phyloP scores from a whole-genome alignment of 2,888 invertebrate genomes.

The Ophion ventricosus region DNA sequence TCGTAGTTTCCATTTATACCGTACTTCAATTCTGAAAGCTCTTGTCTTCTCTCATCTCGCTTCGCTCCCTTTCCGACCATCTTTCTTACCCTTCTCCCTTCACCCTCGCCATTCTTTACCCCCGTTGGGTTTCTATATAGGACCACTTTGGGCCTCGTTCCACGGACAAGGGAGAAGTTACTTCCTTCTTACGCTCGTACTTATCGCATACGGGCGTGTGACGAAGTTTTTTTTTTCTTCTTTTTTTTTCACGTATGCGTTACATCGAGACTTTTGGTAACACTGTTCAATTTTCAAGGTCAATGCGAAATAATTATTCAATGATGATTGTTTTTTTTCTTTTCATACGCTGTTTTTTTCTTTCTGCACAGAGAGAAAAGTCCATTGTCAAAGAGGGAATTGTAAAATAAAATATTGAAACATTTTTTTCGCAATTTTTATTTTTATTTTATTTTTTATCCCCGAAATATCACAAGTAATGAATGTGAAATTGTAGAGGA shows the following conservation, averaged over 20 bases:
- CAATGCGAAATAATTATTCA: no score
- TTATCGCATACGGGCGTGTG: constrained; percentile 19
- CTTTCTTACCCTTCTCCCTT: constrained; percentile 13
- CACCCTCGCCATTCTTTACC: constrained; percentile 13
- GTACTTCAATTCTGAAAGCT: constrained; percentile 68
- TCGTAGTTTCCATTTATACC: constrained; percentile 68
- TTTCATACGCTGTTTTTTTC: no score
- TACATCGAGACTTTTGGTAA: background rate
- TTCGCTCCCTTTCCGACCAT: constrained; percentile 42
- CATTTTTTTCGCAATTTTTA: no score
- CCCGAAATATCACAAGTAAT: no score
- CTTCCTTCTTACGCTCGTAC: constrained; percentile 16
- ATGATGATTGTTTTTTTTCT: no score
- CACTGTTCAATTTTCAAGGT: background rate
- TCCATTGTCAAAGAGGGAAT: no score
- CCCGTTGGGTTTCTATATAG: constrained; percentile 12
- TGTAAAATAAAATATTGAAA: no score
- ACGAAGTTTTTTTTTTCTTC: background rate
- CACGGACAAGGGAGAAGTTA: constrained; percentile 9
- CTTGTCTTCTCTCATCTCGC: constrained; percentile 65
- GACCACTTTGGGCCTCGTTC: constrained; percentile 30
- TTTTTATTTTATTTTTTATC: no score
- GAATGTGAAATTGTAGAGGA: no score
- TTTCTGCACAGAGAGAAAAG: no score
- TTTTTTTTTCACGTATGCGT: no score